These are phyloP conservation scores for Acleris literana DNA, from an alignment of 2,888 invertebrate species.

Conservation along the genomic window DNA sequence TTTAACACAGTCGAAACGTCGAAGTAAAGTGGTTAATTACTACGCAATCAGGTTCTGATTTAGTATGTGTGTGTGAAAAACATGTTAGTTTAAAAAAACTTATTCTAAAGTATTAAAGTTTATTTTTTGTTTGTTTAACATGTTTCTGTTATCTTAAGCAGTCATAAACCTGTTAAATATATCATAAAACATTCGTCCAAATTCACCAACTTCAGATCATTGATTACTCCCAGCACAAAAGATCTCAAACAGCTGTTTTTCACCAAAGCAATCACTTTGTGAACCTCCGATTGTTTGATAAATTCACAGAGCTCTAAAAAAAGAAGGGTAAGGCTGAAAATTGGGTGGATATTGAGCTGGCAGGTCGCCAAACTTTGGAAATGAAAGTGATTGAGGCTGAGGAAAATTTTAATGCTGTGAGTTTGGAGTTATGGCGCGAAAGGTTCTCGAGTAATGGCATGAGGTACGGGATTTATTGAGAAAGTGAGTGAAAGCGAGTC, in stretches of 20 bases:
- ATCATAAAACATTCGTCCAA: too few relatives aligned
- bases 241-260: conserved; percentile 28
- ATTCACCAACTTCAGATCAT: neutral
- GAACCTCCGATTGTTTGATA: conserved; percentile 23
- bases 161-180: too few relatives aligned
- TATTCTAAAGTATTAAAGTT: too few relatives aligned
- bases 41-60: too few relatives aligned
- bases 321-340: conserved; percentile 7
- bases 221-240: conserved; percentile 15
- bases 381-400: conserved; percentile 33
- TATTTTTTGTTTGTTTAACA: too few relatives aligned
- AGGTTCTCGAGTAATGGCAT: conserved; percentile 16
- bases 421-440: conserved; percentile 17
- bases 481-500: neutral
- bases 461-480: conserved; percentile 19
- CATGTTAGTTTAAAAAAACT: too few relatives aligned
- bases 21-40: too few relatives aligned
- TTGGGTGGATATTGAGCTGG: conserved; percentile 32
- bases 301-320: conserved; percentile 19
- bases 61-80: too few relatives aligned
- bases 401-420: conserved; percentile 27
- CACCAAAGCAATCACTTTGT: conserved; percentile 31
- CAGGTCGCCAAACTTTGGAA: conserved; percentile 28
- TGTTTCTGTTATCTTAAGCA: too few relatives aligned
- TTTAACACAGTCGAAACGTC: too few relatives aligned